Percentiles rank a stretch among this genome's conserved stretches.
phyloP scores from a whole-genome alignment of 1,140 invertebrate genomes.

The Venturia canescens region DNA sequence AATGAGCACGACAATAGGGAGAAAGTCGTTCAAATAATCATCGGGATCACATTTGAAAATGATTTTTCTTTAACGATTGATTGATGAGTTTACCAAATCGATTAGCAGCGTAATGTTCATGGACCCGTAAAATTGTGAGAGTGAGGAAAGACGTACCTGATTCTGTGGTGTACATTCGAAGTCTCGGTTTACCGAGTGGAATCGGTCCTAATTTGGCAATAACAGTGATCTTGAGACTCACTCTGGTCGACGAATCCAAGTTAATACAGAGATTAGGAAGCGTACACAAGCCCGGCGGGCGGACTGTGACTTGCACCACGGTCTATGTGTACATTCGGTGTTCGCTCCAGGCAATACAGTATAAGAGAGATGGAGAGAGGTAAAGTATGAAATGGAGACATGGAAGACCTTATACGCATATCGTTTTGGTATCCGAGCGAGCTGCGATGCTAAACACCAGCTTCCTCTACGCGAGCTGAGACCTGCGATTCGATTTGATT shows the following conservation, averaged over 20 bases:
- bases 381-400: constrained; percentile 60
- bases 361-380: constrained; percentile 19
- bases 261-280: constrained; percentile 69
- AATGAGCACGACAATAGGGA: too few relatives aligned
- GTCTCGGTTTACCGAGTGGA: constrained; percentile 59
- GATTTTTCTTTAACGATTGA: too few relatives aligned
- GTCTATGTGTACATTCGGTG: constrained; percentile 39
- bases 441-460: constrained; percentile 23
- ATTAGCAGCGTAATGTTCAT: neutral
- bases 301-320: neutral
- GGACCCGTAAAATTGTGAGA: neutral
- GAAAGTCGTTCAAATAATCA: too few relatives aligned
- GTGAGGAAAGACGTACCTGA: neutral
- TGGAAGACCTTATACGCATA: constrained; percentile 43
- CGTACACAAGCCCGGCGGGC: constrained; percentile 63
- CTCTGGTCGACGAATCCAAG: constrained; percentile 62
- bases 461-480: neutral
- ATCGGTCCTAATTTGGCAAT: constrained; percentile 69
- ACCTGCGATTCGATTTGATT: constrained; percentile 41
- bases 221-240: constrained; percentile 62
- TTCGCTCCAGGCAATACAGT: constrained; percentile 57
- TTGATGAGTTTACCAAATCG: too few relatives aligned
- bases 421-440: constrained; percentile 40
- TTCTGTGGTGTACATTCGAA: constrained; percentile 8
- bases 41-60: too few relatives aligned